Evolutionary conservation across 2,888 invertebrate species (phyloP).

Genomic region (Nephrotoma flavescens): DNA sequence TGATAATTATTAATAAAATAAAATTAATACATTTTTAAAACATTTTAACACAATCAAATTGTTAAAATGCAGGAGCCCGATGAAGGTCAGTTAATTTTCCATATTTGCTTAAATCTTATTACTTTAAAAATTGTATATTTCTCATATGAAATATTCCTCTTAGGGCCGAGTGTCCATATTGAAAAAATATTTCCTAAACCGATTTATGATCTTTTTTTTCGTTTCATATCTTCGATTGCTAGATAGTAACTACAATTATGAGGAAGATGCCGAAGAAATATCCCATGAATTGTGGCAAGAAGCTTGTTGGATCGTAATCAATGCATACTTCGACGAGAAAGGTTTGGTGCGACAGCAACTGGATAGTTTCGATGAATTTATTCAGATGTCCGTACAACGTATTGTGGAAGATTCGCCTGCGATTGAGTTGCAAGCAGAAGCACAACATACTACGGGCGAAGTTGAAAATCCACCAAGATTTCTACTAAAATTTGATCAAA

Average conservation of each 20-base stretch:
- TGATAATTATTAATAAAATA: neutral
- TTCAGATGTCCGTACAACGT: slow-evolving; percentile 98
- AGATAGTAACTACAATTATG: slow-evolving; percentile 22
- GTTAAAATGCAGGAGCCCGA: neutral
- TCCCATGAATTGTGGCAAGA: slow-evolving; percentile 98
- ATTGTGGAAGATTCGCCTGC: slow-evolving; percentile 99
- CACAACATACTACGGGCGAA: slow-evolving; percentile 88
- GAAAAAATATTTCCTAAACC: neutral
- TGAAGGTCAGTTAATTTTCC: neutral
- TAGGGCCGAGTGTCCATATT: neutral
- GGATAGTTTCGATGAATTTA: slow-evolving; percentile 99
- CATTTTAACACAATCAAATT: neutral
- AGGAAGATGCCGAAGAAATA: slow-evolving; percentile 88
- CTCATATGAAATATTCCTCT: neutral
- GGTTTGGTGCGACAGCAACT: slow-evolving; percentile 97
- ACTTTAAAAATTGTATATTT: neutral
- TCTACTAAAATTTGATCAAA: slow-evolving; percentile 94
- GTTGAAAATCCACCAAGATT: slow-evolving; percentile 86
- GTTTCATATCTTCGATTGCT: neutral
- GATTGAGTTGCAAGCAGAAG: slow-evolving; percentile 94
- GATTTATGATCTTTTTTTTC: neutral
- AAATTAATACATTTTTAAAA: neutral
- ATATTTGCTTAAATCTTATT: neutral
- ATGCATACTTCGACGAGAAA: slow-evolving; percentile 99
- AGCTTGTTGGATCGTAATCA: slow-evolving; percentile 99